Conservation (phyloP, 2,888 invertebrate species). For the Drosophila paranaensis region DNA sequence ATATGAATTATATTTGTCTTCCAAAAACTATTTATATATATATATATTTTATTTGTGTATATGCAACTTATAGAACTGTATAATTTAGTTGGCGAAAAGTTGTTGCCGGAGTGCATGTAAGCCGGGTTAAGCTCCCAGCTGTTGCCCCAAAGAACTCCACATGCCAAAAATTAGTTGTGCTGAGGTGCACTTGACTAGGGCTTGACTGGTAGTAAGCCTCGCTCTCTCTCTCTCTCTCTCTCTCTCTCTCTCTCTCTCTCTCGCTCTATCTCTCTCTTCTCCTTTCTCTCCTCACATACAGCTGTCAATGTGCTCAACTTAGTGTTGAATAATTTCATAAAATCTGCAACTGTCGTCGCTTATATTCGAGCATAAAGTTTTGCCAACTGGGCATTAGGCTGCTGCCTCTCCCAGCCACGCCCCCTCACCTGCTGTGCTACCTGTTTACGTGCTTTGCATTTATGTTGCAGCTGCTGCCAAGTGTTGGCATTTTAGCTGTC, state of each 20-base stretch:
- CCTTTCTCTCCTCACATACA: neutral
- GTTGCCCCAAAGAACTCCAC: constrained; percentile 1
- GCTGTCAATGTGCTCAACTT: constrained; percentile 22
- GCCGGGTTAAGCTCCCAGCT: constrained; percentile 1
- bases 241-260: neutral
- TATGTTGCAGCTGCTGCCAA: constrained; percentile 21
- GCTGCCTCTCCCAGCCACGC: neutral
- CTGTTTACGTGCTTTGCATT: constrained; percentile 70
- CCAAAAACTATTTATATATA: neutral
- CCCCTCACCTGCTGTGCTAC: constrained; percentile 17
- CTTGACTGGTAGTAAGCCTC: neutral
- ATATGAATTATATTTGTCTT: neutral
- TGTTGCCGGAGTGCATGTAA: constrained; percentile 12
- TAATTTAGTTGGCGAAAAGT: constrained; percentile 23
- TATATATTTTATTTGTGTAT: constrained; percentile 1
- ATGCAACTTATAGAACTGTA: constrained; percentile 4
- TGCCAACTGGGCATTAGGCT: constrained; percentile 24
- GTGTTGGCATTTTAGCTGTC: constrained; percentile 39
- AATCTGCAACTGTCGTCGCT: constrained; percentile 34
- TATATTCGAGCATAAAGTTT: constrained; percentile 33
- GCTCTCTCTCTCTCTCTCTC: neutral
- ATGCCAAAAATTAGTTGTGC: constrained; percentile 31
- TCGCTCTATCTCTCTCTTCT: too few species aligned
- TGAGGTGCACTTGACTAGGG: neutral
- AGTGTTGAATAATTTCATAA: constrained; percentile 31